Evolutionary conservation across 2,113 vertebrate species (phyloP), one percentile per base, ranked within the genome.

Genomic region (Synchiropus splendidus): DNA sequence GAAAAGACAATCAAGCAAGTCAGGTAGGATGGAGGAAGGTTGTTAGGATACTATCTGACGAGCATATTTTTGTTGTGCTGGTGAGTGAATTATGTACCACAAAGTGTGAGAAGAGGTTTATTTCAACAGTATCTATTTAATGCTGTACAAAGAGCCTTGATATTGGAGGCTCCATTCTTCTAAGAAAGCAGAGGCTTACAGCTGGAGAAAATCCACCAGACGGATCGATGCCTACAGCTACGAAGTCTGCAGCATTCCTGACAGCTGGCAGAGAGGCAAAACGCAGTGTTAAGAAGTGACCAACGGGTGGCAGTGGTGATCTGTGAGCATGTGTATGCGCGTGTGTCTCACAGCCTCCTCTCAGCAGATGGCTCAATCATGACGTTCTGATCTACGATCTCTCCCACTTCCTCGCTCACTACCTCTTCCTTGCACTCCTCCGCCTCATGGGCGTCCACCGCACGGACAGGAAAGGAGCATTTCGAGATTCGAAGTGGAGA

Each of bases 331-430:
- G 27, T 1, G 6, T 31, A 6, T 40, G 18, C 36, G 42, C 39
- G 47, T 40, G 34, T 41, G 18, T 67, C 61, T 74, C 72, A 43
- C 54, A 66, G 77, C 57, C 71, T 73, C 61, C 51, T 75, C 79
- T 74, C 58, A 79, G 77, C 80, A 82, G 80, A 82, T 82, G 80
- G 80, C 80, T 82, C 75, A 82, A 82, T 82, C 78, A 82, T 78
- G 80, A 80, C 57, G 66, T 71, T 82, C 77, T 80, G 80, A 82
- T 82, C 78, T 79, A 82, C 70, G 66, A 76, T 75, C 66, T 64
- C 58, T 51, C 56, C 45, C 57, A 46, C 63, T 48, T 64, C 49
- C 54, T 42, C 57, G 18, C 61, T 56, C 68, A 18, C 70, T 54
- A 65, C 48, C 51, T 49, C 48, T 48, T 68, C 51, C 48, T 48